A percentile compares a stretch with the other conserved stretches of the same genome.
phyloP scores from a whole-genome alignment of 2,797 vertebrate species.

The Myotis vivesi region DNA sequence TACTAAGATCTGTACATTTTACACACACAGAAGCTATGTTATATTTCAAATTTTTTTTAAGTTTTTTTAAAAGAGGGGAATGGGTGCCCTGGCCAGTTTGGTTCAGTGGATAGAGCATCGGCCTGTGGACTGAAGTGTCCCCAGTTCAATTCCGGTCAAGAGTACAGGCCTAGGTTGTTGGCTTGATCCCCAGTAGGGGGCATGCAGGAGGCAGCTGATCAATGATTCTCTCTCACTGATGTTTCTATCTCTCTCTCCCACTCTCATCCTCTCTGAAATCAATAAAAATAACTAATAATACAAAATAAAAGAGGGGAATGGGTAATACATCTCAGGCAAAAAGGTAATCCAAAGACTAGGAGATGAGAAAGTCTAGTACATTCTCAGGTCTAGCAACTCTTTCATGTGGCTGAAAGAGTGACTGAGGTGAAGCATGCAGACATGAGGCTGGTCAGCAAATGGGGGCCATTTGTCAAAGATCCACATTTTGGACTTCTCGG shows the following conservation, averaged over 20 bases:
- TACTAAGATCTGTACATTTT: neutral
- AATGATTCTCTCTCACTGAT: too few species aligned
- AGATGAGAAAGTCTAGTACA: neutral
- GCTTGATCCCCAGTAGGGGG: neutral
- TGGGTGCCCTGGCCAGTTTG: neutral
- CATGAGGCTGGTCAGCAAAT: neutral
- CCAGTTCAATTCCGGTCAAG: neutral
- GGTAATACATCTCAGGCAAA: too few species aligned
- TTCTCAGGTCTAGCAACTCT: too few species aligned
- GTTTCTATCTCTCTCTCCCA: too few species aligned
- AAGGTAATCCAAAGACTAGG: neutral
- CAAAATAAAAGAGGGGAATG: neutral
- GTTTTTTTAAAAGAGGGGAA: neutral
- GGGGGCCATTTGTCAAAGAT: neutral
- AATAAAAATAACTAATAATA: too few species aligned
- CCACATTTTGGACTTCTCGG: neutral
- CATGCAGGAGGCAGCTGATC: neutral
- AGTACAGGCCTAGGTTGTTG: neutral
- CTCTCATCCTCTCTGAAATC: too few species aligned
- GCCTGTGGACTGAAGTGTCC: neutral
- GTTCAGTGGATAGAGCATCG: neutral
- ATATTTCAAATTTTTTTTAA: neutral
- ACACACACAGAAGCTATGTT: too few species aligned
- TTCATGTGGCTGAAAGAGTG: neutral
- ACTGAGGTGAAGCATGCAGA: accelerated